Conservation (phyloP, 2,888 invertebrate genomes). For the Acleris literana region DNA sequence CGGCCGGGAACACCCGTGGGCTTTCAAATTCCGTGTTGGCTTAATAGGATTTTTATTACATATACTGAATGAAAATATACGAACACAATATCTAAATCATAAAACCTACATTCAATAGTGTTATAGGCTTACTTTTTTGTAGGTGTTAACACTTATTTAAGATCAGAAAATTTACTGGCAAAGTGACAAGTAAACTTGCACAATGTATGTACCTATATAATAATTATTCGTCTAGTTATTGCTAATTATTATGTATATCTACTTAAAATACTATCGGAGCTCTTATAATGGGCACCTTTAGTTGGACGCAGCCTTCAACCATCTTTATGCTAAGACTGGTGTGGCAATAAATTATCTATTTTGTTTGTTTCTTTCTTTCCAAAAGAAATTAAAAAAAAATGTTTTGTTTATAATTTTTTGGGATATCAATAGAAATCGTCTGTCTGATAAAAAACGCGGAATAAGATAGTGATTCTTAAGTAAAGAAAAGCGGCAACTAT, state of each 20-base stretch:
- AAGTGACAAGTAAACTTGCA: neutral
- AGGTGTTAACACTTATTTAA: neutral
- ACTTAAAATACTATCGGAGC: neutral
- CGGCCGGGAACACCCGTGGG: slow-evolving; percentile 35
- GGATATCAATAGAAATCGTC: too few species aligned
- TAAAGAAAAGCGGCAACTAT: too few species aligned
- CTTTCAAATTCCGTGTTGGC: slow-evolving; percentile 33
- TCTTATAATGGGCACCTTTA: too few species aligned
- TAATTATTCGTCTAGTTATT: neutral
- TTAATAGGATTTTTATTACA: slow-evolving; percentile 37
- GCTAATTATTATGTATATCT: neutral
- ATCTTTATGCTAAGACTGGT: too few species aligned
- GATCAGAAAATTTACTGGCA: neutral
- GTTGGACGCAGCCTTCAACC: too few species aligned
- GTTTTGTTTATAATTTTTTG: too few species aligned
- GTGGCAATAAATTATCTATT: too few species aligned
- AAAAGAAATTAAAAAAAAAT: too few species aligned
- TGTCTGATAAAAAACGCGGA: too few species aligned
- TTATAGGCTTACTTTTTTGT: slow-evolving; percentile 18
- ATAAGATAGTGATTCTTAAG: too few species aligned
- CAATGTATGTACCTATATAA: too few species aligned
- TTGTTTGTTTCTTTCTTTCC: too few species aligned
- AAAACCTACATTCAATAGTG: slow-evolving; percentile 30
- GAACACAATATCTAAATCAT: slow-evolving; percentile 33
- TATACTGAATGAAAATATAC: slow-evolving; percentile 34